A percentile compares a stretch with the other conserved stretches of the same genome.
phyloP scores from a whole-genome alignment of 2,888 invertebrate species.

The Drosophila putrida region DNA sequence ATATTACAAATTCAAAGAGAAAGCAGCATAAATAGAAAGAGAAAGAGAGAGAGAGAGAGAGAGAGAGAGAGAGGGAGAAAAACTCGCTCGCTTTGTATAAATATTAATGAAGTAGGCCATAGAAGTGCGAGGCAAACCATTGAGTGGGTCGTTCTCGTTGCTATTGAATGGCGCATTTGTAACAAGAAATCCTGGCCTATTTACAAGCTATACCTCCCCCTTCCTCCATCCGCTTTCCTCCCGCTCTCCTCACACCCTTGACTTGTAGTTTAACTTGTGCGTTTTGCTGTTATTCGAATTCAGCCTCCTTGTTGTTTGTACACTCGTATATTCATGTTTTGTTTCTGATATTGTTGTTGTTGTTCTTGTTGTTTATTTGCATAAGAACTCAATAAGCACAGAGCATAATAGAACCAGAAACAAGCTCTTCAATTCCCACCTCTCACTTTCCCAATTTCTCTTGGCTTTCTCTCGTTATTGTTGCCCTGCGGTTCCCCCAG shows the following conservation, averaged over 20 bases:
- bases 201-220: slow-evolving; percentile 48
- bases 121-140: slow-evolving; percentile 61
- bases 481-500: slow-evolving; percentile 36
- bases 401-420: slow-evolving; percentile 49
- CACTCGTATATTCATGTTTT: slow-evolving; percentile 14
- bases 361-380: slow-evolving; percentile 65
- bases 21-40: slow-evolving; percentile 11
- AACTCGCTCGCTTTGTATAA: slow-evolving; percentile 65
- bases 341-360: slow-evolving; percentile 27
- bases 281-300: slow-evolving; percentile 54
- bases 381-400: slow-evolving; percentile 66
- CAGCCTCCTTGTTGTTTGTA: slow-evolving; percentile 26
- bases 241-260: background rate
- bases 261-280: slow-evolving; percentile 40
- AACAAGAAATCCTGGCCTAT: slow-evolving; percentile 78
- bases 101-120: slow-evolving; percentile 79
- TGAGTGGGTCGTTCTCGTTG: slow-evolving; percentile 41
- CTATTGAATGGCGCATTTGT: slow-evolving; percentile 66
- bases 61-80: slow-evolving; percentile 11
- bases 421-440: slow-evolving; percentile 40
- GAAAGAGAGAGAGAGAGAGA: slow-evolving; percentile 9
- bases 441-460: background rate
- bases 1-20: slow-evolving; percentile 62
- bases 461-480: slow-evolving; percentile 28
- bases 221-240: background rate